A percentile compares a stretch with the other conserved stretches of the same genome.
These are phyloP conservation scores for Malurus melanocephalus DNA, from an alignment of 2,113 vertebrate species.

Conservation along the genomic window DNA sequence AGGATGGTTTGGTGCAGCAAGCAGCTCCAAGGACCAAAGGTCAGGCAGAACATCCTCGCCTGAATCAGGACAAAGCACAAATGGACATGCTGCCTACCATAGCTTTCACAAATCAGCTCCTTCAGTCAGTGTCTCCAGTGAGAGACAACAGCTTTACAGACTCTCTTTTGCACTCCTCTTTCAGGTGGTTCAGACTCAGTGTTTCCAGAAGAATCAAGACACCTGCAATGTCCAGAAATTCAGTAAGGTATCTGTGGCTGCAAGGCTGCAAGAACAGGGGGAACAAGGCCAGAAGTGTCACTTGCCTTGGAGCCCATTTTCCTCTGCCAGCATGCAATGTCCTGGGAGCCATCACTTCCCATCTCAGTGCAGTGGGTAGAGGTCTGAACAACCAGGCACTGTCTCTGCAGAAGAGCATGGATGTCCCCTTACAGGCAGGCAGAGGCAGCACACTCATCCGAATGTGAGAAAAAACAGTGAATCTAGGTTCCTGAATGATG, in stretches of 20 bases:
- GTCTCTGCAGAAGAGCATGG: not conserved
- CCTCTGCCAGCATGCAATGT: not conserved
- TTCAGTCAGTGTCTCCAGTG: constrained; percentile 76
- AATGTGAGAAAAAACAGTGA: not conserved
- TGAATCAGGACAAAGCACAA: not conserved
- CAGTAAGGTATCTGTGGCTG: constrained; percentile 78
- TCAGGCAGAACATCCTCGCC: not conserved
- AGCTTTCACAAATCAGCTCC: constrained; percentile 86
- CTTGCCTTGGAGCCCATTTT: not conserved
- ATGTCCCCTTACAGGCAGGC: not conserved
- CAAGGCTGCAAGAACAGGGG: constrained; percentile 48
- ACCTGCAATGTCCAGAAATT: constrained; percentile 84
- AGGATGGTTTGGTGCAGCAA: not conserved
- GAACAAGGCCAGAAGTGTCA: not conserved
- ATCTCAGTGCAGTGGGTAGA: not conserved
- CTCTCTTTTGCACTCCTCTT: constrained; percentile 76
- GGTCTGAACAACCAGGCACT: not conserved
- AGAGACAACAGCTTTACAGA: constrained; percentile 77
- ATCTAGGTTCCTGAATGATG: not conserved
- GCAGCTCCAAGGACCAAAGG: not conserved
- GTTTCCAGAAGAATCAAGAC: constrained; percentile 82
- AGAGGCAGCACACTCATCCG: not conserved
- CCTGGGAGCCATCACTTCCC: not conserved
- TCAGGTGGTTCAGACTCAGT: constrained; percentile 69
- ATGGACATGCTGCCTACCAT: constrained; percentile 47